These are phyloP conservation scores for Drosophila mauritiana DNA, from an alignment of 1,140 invertebrate species.

Conservation along the genomic window DNA sequence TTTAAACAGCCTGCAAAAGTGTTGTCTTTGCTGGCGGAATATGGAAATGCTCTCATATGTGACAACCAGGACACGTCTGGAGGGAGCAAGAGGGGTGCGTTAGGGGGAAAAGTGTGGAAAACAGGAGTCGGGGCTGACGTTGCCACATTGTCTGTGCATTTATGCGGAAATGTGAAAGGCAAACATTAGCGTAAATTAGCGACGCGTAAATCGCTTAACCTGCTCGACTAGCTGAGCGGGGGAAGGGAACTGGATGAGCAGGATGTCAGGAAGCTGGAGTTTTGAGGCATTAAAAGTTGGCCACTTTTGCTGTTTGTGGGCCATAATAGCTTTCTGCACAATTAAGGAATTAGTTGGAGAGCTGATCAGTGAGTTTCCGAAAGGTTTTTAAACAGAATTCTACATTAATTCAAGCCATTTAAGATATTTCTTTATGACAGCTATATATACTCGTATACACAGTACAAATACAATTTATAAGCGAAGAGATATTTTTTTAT, in stretches of 20 bases:
- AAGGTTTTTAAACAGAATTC: neutral
- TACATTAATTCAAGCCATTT: neutral
- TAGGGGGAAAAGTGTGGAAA: neutral
- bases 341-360: slow-evolving; percentile 9
- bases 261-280: slow-evolving; percentile 7
- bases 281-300: slow-evolving; percentile 27
- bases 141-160: slow-evolving; percentile 60
- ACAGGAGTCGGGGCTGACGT: slow-evolving; percentile 15
- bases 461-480: neutral
- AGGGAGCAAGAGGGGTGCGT: slow-evolving; percentile 4
- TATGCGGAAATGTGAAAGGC: slow-evolving; percentile 76
- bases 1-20: slow-evolving; percentile 72
- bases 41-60: slow-evolving; percentile 49
- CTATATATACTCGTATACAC: too few species aligned
- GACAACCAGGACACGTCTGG: slow-evolving; percentile 20
- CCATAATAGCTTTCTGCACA: slow-evolving; percentile 16
- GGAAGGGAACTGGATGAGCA: slow-evolving; percentile 1
- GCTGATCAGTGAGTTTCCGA: neutral
- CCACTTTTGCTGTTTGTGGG: slow-evolving; percentile 18
- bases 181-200: slow-evolving; percentile 82
- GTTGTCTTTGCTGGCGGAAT: slow-evolving; percentile 38
- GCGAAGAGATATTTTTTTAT: too few species aligned
- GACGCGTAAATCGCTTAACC: slow-evolving; percentile 78
- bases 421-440: too few species aligned
- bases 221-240: slow-evolving; percentile 22